These are phyloP conservation scores for Lutraria rhynchaena DNA, from an alignment of 1,140 invertebrate species.

Conservation along the genomic window DNA sequence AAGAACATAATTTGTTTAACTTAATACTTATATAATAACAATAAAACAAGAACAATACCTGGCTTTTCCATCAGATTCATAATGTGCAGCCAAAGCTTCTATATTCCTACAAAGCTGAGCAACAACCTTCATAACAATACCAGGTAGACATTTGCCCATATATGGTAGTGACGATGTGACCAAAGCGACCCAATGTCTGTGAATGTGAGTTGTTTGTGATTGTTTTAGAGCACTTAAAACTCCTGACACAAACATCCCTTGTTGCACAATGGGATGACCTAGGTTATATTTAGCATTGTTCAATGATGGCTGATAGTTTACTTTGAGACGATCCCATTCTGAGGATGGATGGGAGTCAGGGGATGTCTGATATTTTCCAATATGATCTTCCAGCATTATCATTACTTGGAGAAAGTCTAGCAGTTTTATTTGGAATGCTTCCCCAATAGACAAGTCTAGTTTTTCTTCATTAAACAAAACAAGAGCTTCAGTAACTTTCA, in stretches of 20 bases:
- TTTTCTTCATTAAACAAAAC: conserved; percentile 89
- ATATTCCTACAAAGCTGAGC: conserved; percentile 93
- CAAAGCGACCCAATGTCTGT: conserved; percentile 91
- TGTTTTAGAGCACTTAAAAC: conserved; percentile 89
- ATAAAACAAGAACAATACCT: conserved; percentile 61
- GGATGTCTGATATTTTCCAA: conserved; percentile 74
- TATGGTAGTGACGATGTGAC: conserved; percentile 90
- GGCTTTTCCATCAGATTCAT: conserved; percentile 61
- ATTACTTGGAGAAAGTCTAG: conserved; percentile 89
- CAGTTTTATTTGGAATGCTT: conserved; percentile 90
- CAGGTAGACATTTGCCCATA: conserved; percentile 88
- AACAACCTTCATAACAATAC: conserved; percentile 90
- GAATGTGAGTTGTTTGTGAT: conserved; percentile 84
- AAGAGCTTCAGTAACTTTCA: conserved; percentile 92
- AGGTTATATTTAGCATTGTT: conserved; percentile 67
- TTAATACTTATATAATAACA: no score
- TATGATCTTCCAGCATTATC: conserved; percentile 90
- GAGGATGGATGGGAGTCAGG: conserved; percentile 27
- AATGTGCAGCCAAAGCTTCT: conserved; percentile 84
- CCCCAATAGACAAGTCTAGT: conserved; percentile 86
- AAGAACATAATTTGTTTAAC: no score
- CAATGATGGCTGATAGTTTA: conserved; percentile 70
- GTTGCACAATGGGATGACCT: conserved; percentile 81
- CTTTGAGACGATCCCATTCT: conserved; percentile 70
- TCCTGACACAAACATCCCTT: conserved; percentile 93